phyloP scores from a whole-genome alignment of 23 tunicate genomes.

The Phallusia fumigata region DNA sequence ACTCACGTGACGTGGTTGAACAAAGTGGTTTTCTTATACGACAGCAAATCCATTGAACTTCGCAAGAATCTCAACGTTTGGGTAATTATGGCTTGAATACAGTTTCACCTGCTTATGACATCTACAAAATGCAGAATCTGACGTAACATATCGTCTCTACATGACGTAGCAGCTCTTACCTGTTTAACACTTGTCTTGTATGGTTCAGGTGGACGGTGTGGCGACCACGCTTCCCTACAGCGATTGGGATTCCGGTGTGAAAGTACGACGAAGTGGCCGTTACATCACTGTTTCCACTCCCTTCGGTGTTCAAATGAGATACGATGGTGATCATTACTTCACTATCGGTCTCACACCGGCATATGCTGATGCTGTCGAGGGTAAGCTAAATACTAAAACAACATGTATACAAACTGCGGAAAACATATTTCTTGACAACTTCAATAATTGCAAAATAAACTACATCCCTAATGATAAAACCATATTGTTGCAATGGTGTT shows the following conservation, averaged over 20 bases:
- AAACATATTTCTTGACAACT: neutral
- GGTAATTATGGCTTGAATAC: slow-evolving; percentile 21
- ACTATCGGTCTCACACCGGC: slow-evolving; percentile 63
- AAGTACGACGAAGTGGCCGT: slow-evolving; percentile 52
- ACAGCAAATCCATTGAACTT: slow-evolving; percentile 35
- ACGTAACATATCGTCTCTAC: too few relatives aligned
- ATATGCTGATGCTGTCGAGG: slow-evolving; percentile 46
- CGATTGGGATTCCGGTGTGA: slow-evolving; percentile 22
- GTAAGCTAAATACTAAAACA: slow-evolving; percentile 4
- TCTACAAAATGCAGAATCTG: neutral
- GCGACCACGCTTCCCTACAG: slow-evolving; percentile 57
- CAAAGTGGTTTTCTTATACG: slow-evolving; percentile 30
- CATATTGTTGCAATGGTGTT: too few relatives aligned
- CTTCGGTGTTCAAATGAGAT: slow-evolving; percentile 40
- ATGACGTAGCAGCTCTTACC: too few relatives aligned
- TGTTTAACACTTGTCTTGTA: neutral
- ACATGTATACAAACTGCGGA: too few relatives aligned
- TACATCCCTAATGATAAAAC: too few relatives aligned
- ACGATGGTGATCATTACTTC: slow-evolving; percentile 77
- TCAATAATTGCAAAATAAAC: too few relatives aligned
- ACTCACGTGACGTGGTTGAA: slow-evolving; percentile 61
- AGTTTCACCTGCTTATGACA: neutral
- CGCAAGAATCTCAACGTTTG: slow-evolving; percentile 31
- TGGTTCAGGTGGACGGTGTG: slow-evolving; percentile 56
- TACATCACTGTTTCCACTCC: slow-evolving; percentile 38